Conservation (phyloP, 2,113 vertebrate species). For the Dascyllus trimaculatus region DNA sequence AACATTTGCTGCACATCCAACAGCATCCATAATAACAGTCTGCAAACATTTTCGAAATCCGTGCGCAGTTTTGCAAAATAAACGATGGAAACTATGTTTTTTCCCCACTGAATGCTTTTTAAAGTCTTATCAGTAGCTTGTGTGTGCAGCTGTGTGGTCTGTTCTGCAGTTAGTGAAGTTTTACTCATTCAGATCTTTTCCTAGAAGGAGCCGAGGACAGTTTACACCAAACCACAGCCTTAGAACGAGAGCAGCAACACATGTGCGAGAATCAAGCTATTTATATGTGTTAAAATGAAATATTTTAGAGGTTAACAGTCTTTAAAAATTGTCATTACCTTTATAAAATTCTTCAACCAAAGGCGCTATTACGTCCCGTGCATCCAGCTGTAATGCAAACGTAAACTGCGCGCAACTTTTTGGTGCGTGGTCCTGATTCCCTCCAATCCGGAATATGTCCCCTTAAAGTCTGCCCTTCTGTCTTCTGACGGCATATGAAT, state of each 20-base stretch:
- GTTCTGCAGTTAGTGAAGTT: conserved; percentile 2
- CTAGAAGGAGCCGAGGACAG: neutral
- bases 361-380: neutral
- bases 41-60: no score
- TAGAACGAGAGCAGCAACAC: neutral
- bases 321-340: conserved; percentile 32
- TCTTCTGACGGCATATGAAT: conserved; percentile 64
- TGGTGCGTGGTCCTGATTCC: neutral
- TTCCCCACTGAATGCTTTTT: no score
- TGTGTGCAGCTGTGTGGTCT: neutral
- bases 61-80: no score
- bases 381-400: conserved; percentile 22
- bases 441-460: conserved; percentile 9
- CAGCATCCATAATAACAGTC: no score
- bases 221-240: neutral
- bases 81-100: no score
- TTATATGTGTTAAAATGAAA: neutral
- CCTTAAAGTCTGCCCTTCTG: conserved; percentile 7
- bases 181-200: neutral
- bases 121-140: no score
- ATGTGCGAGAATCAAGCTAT: neutral
- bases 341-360: neutral
- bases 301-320: neutral
- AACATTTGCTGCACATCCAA: no score
- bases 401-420: conserved; percentile 26